These are phyloP conservation scores for Suillia variegata DNA, from an alignment of 2,888 invertebrate species.

Conservation along the genomic window DNA sequence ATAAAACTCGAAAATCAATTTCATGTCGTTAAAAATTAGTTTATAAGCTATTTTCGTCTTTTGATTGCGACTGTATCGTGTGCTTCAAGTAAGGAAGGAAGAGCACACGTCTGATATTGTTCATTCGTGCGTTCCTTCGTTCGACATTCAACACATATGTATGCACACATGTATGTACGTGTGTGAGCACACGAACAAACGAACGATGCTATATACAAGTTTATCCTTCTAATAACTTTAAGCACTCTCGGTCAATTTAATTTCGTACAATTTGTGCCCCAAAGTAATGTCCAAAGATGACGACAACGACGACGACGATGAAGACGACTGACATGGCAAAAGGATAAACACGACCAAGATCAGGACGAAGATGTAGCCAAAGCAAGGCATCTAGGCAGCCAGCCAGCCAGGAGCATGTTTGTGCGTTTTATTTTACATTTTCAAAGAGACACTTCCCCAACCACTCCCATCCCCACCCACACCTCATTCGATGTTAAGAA, in stretches of 20 bases:
- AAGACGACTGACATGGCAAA: slow-evolving; percentile 14
- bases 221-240: slow-evolving; percentile 45
- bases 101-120: slow-evolving; percentile 17
- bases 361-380: not conserved
- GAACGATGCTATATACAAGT: not conserved
- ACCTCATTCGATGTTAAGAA: not conserved
- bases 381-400: too few species aligned
- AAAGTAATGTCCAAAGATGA: too few species aligned
- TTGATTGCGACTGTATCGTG: too few species aligned
- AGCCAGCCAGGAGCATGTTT: too few species aligned
- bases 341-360: not conserved
- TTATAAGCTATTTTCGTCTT: too few species aligned
- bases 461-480: not conserved
- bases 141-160: slow-evolving; percentile 21
- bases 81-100: too few species aligned
- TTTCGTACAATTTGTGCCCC: slow-evolving; percentile 43
- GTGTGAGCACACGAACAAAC: not conserved
- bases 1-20: too few species aligned
- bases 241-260: slow-evolving; percentile 57
- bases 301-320: too few species aligned
- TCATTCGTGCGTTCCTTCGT: slow-evolving; percentile 27
- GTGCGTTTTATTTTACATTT: too few species aligned
- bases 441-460: not conserved
- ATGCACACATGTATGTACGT: too few species aligned
- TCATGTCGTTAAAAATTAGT: too few species aligned